phyloP scores from a whole-genome alignment of 2,888 invertebrate genomes.

The Ganaspis brasiliensis region DNA sequence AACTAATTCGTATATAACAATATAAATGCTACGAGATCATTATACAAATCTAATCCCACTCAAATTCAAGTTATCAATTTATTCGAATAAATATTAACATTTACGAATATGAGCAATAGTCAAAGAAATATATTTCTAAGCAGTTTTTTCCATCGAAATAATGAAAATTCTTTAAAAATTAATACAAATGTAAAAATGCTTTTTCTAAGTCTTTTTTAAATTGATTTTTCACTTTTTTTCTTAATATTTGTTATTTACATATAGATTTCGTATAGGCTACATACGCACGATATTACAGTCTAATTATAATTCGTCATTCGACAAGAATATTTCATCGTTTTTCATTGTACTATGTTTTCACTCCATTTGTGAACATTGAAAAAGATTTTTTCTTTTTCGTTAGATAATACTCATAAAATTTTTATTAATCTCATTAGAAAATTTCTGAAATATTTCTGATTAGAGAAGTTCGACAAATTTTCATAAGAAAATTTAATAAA shows the following conservation, averaged over 20 bases:
- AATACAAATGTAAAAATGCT: constrained; percentile 32
- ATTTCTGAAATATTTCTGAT: not conserved
- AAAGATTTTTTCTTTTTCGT: constrained; percentile 15
- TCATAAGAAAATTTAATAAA: too few relatives aligned
- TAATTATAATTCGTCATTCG: constrained; percentile 31
- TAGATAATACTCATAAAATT: too few relatives aligned
- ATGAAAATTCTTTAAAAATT: constrained; percentile 8
- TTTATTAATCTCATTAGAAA: too few relatives aligned
- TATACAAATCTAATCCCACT: constrained; percentile 1
- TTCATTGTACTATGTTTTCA: constrained; percentile 38
- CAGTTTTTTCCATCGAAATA: not conserved
- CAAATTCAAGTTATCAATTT: not conserved
- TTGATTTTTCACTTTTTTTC: constrained; percentile 1
- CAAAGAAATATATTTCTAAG: constrained; percentile 20
- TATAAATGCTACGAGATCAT: constrained; percentile 29
- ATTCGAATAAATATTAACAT: not conserved
- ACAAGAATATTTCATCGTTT: constrained; percentile 7
- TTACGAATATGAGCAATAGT: constrained; percentile 20
- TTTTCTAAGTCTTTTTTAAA: constrained; percentile 16
- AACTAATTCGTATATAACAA: constrained; percentile 3
- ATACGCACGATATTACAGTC: constrained; percentile 27
- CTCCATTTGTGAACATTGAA: constrained; percentile 11
- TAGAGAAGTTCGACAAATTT: too few relatives aligned
- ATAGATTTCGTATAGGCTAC: not conserved
- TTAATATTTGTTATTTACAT: constrained; percentile 35